Evolutionary conservation across 2,113 vertebrate species (phyloP).

Genomic region (Pomatostomus ruficeps): DNA sequence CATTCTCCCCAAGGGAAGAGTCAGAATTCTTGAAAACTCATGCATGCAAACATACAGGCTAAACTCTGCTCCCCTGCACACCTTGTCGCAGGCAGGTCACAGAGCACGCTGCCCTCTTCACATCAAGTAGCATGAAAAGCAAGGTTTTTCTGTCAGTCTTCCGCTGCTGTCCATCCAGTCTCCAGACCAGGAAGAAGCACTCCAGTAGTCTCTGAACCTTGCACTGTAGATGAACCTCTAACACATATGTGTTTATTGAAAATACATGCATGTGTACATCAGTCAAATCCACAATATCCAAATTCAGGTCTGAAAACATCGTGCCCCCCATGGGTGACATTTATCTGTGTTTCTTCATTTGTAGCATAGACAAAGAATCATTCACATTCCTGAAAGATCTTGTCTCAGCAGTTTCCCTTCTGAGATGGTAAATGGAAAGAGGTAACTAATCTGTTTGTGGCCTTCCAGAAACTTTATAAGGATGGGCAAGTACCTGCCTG

Average conservation of each 20-base stretch:
- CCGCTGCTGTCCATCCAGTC: background rate
- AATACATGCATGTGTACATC: background rate
- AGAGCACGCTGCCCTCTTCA: background rate
- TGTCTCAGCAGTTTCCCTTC: background rate
- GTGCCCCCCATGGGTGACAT: background rate
- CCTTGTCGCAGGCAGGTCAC: background rate
- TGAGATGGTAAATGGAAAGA: background rate
- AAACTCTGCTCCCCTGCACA: background rate
- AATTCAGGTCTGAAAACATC: background rate
- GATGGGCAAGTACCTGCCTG: background rate
- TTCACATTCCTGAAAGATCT: background rate
- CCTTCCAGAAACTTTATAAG: background rate
- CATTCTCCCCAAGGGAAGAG: background rate
- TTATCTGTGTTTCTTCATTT: background rate
- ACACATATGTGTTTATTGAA: background rate
- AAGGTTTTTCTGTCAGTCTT: background rate
- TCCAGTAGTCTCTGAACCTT: background rate
- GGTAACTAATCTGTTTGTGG: background rate
- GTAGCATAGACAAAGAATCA: background rate
- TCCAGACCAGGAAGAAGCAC: background rate
- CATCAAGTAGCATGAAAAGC: background rate
- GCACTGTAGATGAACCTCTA: background rate
- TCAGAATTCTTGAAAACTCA: background rate
- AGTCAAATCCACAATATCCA: background rate
- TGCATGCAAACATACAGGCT: rapidly evolving